Evolutionary conservation across 2,888 invertebrate species (phyloP).

Genomic region (Agonum fuliginosum): DNA sequence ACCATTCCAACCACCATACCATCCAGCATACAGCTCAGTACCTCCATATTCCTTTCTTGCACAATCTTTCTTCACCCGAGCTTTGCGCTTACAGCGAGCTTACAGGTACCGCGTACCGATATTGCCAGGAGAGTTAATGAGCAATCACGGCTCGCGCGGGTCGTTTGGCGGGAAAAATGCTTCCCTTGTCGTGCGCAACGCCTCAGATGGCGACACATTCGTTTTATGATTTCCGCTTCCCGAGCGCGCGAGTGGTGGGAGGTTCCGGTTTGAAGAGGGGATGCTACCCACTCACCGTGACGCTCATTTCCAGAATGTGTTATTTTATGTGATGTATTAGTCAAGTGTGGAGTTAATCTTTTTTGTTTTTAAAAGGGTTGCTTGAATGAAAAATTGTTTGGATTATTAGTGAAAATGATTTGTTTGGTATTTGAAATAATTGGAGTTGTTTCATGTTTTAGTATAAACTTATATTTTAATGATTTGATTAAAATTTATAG

Average conservation of each 20-base stretch:
- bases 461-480: too few species aligned
- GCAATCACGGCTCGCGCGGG: constrained; percentile 22
- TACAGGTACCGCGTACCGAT: not conserved
- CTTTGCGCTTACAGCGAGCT: not conserved
- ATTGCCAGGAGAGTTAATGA: constrained; percentile 43
- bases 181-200: constrained; percentile 6
- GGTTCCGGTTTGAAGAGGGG: not conserved
- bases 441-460: too few species aligned
- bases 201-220: constrained; percentile 30
- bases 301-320: constrained; percentile 5
- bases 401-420: too few species aligned
- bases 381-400: too few species aligned
- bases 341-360: constrained; percentile 1
- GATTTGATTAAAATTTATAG: too few species aligned
- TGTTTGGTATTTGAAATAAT: too few species aligned
- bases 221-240: constrained; percentile 27
- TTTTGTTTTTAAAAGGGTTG: not conserved
- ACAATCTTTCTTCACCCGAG: not conserved
- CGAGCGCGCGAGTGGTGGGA: not conserved
- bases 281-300: not conserved
- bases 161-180: constrained; percentile 41
- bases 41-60: not conserved
- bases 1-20: too few species aligned
- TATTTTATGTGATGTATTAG: constrained; percentile 14
- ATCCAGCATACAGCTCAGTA: too few species aligned